Evolutionary conservation across 1,140 invertebrate species (phyloP), one percentile per base, ranked within the genome.

Genomic region (Leptopilina clavipes): DNA sequence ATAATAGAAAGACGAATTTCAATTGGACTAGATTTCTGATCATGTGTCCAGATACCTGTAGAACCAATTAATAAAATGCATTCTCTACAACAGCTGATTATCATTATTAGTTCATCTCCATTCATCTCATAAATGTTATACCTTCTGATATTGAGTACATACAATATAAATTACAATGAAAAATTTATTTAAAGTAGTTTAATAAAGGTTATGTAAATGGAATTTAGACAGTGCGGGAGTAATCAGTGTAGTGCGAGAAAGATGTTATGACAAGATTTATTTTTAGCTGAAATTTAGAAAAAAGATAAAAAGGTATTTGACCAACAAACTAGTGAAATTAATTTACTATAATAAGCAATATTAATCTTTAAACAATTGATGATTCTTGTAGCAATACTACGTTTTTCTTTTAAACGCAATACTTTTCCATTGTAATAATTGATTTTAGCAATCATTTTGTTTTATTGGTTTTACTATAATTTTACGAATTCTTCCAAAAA

Each of bases 231-330:
- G 56, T 59, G 22, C 10, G 22, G 5, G 56, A 25, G 56, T 25
- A 12, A 11, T 59, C 19, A 22, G 11, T 59, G 19, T 59, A 19
- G 18, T 59, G 19, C 11, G 9, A 22, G 5, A 59, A 22, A 22
- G 11, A 59, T 59, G 56, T 59, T 59, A 59, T 59, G 56, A 59
- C 56, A 59, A 22, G 19, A 59, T 59, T 59, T 59, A 59, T 10
- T 19, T 59, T 25, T 25, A 59, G 17, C 19, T 14, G 8, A 6
- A 22, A 19, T 22, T 59, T 9, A 59, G 19, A 19, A 22, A 19
- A 12, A 25, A 59, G 22, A 11, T 25, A 19, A 3, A 25, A 59
- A 22, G 56, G 10, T 59, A 59, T 12, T 59, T 10, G n/a, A n/a
- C n/a, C n/a, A 22, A 59, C 10, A 0, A 59, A 59, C 19, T 25